Base-by-base conservation (phyloP, 2,888 invertebrate species). In the Ligdia adustata region DNA sequence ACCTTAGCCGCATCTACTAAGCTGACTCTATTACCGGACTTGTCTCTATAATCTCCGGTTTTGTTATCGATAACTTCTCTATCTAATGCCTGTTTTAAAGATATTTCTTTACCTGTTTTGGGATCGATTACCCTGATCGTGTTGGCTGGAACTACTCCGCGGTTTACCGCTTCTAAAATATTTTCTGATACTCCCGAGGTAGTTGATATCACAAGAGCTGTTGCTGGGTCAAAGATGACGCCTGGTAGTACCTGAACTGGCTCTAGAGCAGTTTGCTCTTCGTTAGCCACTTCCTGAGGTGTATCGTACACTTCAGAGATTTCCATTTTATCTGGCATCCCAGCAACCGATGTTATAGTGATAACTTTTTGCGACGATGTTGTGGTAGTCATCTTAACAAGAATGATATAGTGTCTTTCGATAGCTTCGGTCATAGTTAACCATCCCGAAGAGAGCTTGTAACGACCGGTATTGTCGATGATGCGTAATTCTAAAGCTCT, bases 401-500 rank as follows among this genome's bases (percentile, higher is more conserved):
- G 88, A 38, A 94, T 81, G 6, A 97, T 91, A 34, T 92, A 91
- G 26, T 91, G 91, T 46, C 91, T 91, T 27, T 91, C 90, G 45
- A 97, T 94, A 1, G 96, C 96, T 61, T 95, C 93, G 66, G 92
- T 92, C 94, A 97, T 93, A 0, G 94, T 92, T 18, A 96, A 84
- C 49, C 86, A 85, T 53, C 90, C 91, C 13, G 83, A 87, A 5
- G 65, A 55, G 58, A 75, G 65, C 52, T 91, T 91, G 44, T 97
- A 98, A 70, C 94, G 94, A 0, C 97, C 97, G 4, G 93, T 94
- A 11, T 92, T 90, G 72, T 97, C 95, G 41, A 98, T 78, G 40
- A 98, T 91, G 56, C 93, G 93, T 64, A 94, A 95, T 59, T 96
- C 95, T 54, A 98, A 85, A 42, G 96, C 96, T 65, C 94, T 92